Evolutionary conservation across 64 coral and sea anemone genomes (phyloP), one percentile per base, ranked within the genome.

Genomic region (Dendrophyllia cribrosa): DNA sequence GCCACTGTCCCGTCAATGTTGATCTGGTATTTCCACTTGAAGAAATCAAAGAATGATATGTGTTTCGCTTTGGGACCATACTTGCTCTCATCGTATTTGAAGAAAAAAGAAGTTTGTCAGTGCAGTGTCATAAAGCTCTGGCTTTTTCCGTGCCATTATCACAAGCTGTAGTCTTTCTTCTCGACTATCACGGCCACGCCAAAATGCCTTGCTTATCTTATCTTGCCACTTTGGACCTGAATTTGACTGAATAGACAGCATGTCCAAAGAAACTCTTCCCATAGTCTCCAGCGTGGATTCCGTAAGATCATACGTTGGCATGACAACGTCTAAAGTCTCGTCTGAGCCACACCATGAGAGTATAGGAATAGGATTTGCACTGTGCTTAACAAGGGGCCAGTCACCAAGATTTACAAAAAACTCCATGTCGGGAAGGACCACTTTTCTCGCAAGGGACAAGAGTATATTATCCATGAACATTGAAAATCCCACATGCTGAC

Each of bases 361-460:
- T 1, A 99, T 86, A 16, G 97, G 94, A 19, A 99, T 78, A 51
- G 95, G 94, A 21, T 89, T 94, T 26, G 78, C 64, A 6, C 66
- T 88, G 15, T 76, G 82, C 15, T 84, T 80, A 21, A 94, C 97
- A 61, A 99, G 72, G 3, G 97, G 97, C 97, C 97, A 99, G 51
- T 99, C 97, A 74, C 97, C 97, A 88, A 99, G 94, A 69, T 99
- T 99, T 2, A 99, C 97, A 88, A 99, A 99, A 82, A 99, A 99
- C 60, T 99, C 97, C 88, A 99, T 90, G 65, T 96, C 91, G 24
- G 97, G 97, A 8, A 99, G 88, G 24, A 90, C 76, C 11, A 96
- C 97, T 88, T 99, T 99, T 82, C 97, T 96, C 19, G 88, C 82
- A 58, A 99, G 71, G 25, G 97, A 99, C 59, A 93, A 78, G 8